These are phyloP conservation scores for Limosa lapponica DNA, from an alignment of 2,797 vertebrate genomes.

Conservation along the genomic window DNA sequence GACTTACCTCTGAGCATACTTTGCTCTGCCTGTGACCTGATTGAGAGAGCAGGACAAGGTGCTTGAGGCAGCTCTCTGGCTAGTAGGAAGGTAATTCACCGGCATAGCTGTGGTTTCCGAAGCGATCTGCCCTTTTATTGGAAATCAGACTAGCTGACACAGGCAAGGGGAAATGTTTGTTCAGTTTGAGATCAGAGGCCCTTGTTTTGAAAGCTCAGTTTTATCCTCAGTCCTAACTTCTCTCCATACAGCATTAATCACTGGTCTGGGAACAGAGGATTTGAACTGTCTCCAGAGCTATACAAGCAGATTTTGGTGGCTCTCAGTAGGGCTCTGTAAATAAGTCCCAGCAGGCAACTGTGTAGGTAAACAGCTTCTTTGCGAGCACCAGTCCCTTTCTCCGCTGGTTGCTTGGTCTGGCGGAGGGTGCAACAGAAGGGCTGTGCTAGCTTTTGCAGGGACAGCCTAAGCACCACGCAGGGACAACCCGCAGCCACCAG, in stretches of 20 bases:
- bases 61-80: not conserved
- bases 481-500: not conserved
- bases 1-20: not conserved
- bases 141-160: slow-evolving; percentile 26
- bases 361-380: slow-evolving; percentile 64
- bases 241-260: slow-evolving; percentile 52
- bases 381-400: not conserved
- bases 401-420: not conserved
- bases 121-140: not conserved
- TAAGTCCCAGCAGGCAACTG: slow-evolving; percentile 56
- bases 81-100: not conserved
- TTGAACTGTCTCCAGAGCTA: slow-evolving; percentile 43
- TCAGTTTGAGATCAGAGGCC: slow-evolving; percentile 42
- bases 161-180: slow-evolving; percentile 39
- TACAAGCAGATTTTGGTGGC: slow-evolving; percentile 37
- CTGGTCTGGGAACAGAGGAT: slow-evolving; percentile 15
- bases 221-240: not conserved
- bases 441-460: not conserved
- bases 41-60: not conserved
- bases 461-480: not conserved
- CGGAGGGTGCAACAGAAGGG: not conserved
- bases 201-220: slow-evolving; percentile 65
- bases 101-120: not conserved
- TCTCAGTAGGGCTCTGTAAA: slow-evolving; percentile 63
- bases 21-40: not conserved